Evolutionary conservation across 2,113 vertebrate species (phyloP).

Genomic region (Pseudorasbora parva): DNA sequence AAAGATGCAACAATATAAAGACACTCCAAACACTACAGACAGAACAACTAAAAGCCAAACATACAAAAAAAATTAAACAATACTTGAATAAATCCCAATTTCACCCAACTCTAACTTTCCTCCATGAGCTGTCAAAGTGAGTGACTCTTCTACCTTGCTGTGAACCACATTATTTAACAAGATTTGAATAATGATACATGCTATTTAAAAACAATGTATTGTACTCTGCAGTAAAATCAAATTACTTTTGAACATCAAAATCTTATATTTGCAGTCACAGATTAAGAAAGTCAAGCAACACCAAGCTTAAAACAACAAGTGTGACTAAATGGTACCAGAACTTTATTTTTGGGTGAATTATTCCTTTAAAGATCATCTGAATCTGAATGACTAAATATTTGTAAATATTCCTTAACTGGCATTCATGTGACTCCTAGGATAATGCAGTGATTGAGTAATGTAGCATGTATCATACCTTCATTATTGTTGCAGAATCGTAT

Average conservation of each 20-base stretch:
- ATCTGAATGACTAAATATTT: background rate
- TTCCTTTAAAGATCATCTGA: background rate
- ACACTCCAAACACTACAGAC: background rate
- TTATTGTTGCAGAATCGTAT: background rate
- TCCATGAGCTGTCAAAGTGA: background rate
- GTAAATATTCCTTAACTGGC: too few species aligned
- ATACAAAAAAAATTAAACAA: background rate
- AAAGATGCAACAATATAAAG: background rate
- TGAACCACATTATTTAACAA: background rate
- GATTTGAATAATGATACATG: slow-evolving; percentile 23
- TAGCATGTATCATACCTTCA: too few species aligned
- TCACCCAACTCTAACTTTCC: slow-evolving; percentile 29
- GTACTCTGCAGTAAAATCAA: too few species aligned
- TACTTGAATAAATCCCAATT: background rate
- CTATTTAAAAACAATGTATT: background rate
- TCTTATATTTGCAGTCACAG: background rate
- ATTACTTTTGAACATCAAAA: background rate
- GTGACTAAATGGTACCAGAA: background rate
- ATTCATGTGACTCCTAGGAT: background rate
- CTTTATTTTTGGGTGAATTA: background rate
- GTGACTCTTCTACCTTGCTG: slow-evolving; percentile 5
- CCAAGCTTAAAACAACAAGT: background rate
- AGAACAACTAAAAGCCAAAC: background rate
- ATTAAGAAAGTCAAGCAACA: background rate
- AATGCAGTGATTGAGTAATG: background rate